Base-by-base conservation (phyloP, 2,888 invertebrate genomes). In the Eucera pruinosa region DNA sequence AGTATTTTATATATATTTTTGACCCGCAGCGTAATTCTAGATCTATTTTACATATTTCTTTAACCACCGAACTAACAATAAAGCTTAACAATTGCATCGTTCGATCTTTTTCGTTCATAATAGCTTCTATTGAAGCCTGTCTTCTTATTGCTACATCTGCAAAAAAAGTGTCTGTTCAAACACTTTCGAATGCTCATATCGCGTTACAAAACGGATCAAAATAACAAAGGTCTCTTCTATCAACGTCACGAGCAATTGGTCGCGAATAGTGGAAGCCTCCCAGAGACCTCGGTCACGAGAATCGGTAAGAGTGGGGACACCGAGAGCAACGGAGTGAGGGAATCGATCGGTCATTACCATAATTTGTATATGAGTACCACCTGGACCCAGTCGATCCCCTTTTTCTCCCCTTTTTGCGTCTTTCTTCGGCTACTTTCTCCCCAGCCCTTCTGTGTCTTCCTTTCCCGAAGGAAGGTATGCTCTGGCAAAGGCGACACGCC, bases 301-400 rank as follows among this genome's bases (percentile, higher is more conserved):
- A 33, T 48, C 20, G 48, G 11, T 15, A 1, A 9, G 36, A n/a
- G 9, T 11, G 45, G 41, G 45, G 50, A 61, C 18, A 52, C 61
- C 48, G 52, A 48, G 48, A 66, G 67, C 65, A 70, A 81, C 75
- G 70, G 33, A 33, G 33, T 72, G 68, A 65, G 85, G 76, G 81
- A 85, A 84, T 80, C 84, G 85, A 86, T 84, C 87, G 87, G 80
- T 81, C 80, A 90, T 91, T 90, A 91, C 67, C 89, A 90, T 91
- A 90, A 91, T 91, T 91, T 86, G 84, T 88, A 82, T 87, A 89
- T 79, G 89, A 88, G 85, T 88, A 80, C 88, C 90, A 90, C 89
- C 89, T 90, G 90, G 89, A 86, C 82, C 85, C 81, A 75, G 45
- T 73, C 74, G 70, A 71, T 43, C 83, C 23, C 57, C 11, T 13